These are phyloP conservation scores for Urophycis tenuis DNA, from an alignment of 2,797 vertebrate species.

Conservation along the genomic window DNA sequence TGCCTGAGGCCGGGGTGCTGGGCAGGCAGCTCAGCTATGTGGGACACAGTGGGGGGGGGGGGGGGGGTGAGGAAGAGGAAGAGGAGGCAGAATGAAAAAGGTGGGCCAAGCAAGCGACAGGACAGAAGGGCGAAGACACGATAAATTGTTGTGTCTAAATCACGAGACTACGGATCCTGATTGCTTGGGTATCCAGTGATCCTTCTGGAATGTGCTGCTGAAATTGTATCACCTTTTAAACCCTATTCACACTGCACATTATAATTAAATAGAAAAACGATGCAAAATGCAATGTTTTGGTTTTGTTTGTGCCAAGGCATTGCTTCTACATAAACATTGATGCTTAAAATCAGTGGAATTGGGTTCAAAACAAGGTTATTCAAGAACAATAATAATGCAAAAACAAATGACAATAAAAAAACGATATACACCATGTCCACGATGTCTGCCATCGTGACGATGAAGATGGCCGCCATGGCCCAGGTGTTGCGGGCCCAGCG, in stretches of 20 bases:
- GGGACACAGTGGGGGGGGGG: constrained; percentile 18
- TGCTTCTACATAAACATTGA: too few relatives aligned
- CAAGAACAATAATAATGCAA: too few relatives aligned
- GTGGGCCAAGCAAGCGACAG: neutral
- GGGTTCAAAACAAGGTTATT: too few relatives aligned
- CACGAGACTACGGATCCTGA: neutral
- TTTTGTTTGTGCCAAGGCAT: too few relatives aligned
- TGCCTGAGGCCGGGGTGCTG: constrained; percentile 38
- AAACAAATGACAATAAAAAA: neutral
- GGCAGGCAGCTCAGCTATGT: constrained; percentile 82
- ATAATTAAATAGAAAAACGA: too few relatives aligned
- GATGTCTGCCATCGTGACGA: constrained; percentile 83
- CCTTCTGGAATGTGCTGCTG: neutral
- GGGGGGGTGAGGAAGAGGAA: constrained; percentile 8
- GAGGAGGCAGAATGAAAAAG: neutral
- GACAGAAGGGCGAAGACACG: neutral
- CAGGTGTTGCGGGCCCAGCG: constrained; percentile 95
- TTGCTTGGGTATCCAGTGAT: neutral
- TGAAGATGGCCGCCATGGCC: constrained; percentile 93
- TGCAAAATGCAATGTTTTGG: too few relatives aligned
- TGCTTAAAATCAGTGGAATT: too few relatives aligned
- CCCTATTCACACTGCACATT: too few relatives aligned
- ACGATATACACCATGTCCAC: constrained; percentile 80
- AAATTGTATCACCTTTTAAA: neutral
- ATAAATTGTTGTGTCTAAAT: neutral